phyloP scores from a whole-genome alignment of 2,888 invertebrate genomes.

The Mechanitis messenoides region DNA sequence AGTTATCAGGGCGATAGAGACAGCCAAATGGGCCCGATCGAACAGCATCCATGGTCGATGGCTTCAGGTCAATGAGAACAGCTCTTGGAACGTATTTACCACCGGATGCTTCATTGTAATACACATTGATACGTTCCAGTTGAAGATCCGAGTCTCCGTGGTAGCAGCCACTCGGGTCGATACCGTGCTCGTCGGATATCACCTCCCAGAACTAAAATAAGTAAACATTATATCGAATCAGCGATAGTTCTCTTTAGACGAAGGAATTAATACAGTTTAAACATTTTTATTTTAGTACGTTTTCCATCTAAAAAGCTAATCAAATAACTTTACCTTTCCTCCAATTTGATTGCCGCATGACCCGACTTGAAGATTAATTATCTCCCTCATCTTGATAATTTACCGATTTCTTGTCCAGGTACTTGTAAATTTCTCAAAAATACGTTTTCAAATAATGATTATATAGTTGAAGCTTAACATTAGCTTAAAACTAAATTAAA shows the following conservation, averaged over 20 bases:
- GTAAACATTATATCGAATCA: background rate
- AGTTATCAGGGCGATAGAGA: conserved; percentile 84
- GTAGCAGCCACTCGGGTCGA: conserved; percentile 66
- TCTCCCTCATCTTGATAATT: conserved; percentile 81
- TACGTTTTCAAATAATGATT: conserved; percentile 40
- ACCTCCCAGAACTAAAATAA: conserved; percentile 62
- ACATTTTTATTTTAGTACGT: too few species aligned
- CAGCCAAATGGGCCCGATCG: conserved; percentile 82
- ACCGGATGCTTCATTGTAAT: conserved; percentile 82
- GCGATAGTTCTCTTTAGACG: too few species aligned
- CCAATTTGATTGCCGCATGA: conserved; percentile 82
- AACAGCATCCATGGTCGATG: conserved; percentile 80
- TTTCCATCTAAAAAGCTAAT: too few species aligned
- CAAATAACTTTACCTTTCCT: conserved; percentile 79
- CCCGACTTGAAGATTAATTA: conserved; percentile 84
- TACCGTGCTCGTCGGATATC: conserved; percentile 63
- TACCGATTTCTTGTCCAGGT: conserved; percentile 31
- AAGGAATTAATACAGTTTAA: too few species aligned
- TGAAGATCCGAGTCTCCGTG: conserved; percentile 83
- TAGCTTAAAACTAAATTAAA: conserved; percentile 67
- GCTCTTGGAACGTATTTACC: conserved; percentile 63
- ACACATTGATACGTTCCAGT: conserved; percentile 84
- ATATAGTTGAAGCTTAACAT: conserved; percentile 61
- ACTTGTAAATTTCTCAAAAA: conserved; percentile 61
- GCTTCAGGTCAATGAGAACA: conserved; percentile 62